Base-by-base conservation (phyloP, 2,797 vertebrate genomes). In the Enteromius mattozi region DNA sequence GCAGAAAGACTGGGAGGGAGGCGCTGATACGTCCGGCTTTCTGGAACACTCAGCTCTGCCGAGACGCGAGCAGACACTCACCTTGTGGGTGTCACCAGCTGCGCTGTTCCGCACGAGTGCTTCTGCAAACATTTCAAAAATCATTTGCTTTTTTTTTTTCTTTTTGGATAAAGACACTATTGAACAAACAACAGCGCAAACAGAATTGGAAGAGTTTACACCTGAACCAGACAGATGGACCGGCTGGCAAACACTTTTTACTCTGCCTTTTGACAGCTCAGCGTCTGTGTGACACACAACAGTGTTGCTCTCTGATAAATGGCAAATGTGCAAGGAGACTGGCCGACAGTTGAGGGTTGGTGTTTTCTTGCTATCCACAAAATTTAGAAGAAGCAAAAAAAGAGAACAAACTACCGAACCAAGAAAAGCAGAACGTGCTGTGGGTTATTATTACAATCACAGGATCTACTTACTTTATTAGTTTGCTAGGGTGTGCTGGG, bases 21-120 rank as follows among this genome's bases (percentile, higher is more conserved):
- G 63, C 45, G 84, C 85, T 83, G 89, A 89, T 84, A 71, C n/a
- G 40, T 42, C 84, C 80, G 37, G 68, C 87, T 87, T 89, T 89
- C 85, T 21, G 82, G 51, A 88, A 83, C 45, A 84, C 80, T 87
- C 86, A 87, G 87, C 88, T 85, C 66, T 80, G 42, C 21, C 9
- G 74, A 82, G 27, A 81, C 37, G 3, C 33, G 27, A 47, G 40
- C 56, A 54, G 68, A 82, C 49, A 51, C 85, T 76, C 63, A 71
- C 83, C 69, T 82, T 35, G 33, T 63, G 49, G 47, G 82, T 86
- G 81, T 91, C 88, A 88, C 90, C 90, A 89, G 90, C 91, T 92
- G 88, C 65, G 89, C 75, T 90, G 91, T 89, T 92, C 88, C 86
- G 86, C 89, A 80, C 90, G 88, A 92, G 87, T 88, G 90, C 85